phyloP scores from a whole-genome alignment of 2,113 vertebrate species.

The Jaculus jaculus region DNA sequence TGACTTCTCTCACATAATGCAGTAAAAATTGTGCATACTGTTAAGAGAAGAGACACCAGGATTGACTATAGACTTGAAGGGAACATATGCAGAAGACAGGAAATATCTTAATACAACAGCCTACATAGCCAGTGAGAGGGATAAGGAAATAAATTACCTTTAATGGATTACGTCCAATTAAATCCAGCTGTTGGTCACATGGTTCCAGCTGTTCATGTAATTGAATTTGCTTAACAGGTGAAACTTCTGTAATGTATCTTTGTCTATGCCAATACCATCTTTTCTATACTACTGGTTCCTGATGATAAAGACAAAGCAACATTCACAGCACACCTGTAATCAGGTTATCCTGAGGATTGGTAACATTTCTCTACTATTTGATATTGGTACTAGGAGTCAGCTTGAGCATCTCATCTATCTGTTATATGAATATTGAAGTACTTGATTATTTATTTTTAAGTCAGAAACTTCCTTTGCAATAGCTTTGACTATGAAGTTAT shows the following conservation, averaged over 20 bases:
- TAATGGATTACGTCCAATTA: slow-evolving; percentile 22
- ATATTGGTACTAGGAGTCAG: not conserved
- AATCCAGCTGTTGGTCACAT: not conserved
- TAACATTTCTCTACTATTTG: not conserved
- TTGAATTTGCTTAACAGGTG: not conserved
- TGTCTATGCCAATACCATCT: not conserved
- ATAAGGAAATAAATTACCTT: not conserved
- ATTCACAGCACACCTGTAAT: not conserved
- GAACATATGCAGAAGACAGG: not conserved
- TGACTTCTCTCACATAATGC: not conserved
- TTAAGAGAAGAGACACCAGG: not conserved
- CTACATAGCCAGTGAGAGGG: not conserved
- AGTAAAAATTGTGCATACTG: slow-evolving; percentile 15
- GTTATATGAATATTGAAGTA: not conserved
- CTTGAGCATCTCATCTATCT: not conserved
- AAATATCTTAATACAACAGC: not conserved
- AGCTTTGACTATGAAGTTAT: not conserved
- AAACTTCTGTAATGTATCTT: not conserved
- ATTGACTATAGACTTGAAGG: not conserved
- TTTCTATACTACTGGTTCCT: not conserved
- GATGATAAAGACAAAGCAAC: not conserved
- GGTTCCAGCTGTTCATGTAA: not conserved
- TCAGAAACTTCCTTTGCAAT: not conserved
- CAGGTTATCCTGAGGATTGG: not conserved
- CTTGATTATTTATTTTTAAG: not conserved